Percentiles rank a stretch among this genome's conserved stretches.
Evolutionary conservation across 2,113 vertebrate genomes (phyloP).

Genomic region (Callorhinus ursinus): DNA sequence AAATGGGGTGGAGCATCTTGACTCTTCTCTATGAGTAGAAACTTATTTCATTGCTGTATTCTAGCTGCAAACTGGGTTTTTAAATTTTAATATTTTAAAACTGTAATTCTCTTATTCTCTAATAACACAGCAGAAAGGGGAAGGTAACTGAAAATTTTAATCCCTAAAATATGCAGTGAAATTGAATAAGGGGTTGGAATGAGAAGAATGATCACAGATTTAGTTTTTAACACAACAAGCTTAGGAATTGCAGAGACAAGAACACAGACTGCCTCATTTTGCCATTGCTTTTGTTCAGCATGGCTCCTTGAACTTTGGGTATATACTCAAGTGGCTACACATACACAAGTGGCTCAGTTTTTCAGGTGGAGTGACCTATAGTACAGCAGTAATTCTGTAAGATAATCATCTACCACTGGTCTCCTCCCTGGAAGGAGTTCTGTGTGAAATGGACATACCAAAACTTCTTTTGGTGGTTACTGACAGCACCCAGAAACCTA

Average conservation of each 20-base stretch:
- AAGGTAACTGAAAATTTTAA: not conserved
- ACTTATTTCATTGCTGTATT: not conserved
- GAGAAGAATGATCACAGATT: not conserved
- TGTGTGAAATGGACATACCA: not conserved
- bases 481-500: not conserved
- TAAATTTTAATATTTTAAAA: not conserved
- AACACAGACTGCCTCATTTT: not conserved
- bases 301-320: not conserved
- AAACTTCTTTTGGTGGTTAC: not conserved
- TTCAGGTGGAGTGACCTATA: not conserved
- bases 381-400: not conserved
- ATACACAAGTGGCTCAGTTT: not conserved
- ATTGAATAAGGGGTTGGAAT: not conserved
- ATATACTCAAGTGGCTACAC: not conserved
- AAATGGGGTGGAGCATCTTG: not conserved
- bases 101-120: not conserved
- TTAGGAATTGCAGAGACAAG: not conserved
- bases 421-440: not conserved
- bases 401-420: not conserved
- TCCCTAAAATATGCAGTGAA: constrained; percentile 23
- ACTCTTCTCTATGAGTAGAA: not conserved
- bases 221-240: not conserved
- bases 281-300: not conserved
- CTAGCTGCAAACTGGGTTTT: not conserved
- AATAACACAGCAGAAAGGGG: not conserved